Evolutionary conservation across 2,113 vertebrate species (phyloP), one percentile per base, ranked within the genome.

Genomic region (Andinoacara biseriatus): DNA sequence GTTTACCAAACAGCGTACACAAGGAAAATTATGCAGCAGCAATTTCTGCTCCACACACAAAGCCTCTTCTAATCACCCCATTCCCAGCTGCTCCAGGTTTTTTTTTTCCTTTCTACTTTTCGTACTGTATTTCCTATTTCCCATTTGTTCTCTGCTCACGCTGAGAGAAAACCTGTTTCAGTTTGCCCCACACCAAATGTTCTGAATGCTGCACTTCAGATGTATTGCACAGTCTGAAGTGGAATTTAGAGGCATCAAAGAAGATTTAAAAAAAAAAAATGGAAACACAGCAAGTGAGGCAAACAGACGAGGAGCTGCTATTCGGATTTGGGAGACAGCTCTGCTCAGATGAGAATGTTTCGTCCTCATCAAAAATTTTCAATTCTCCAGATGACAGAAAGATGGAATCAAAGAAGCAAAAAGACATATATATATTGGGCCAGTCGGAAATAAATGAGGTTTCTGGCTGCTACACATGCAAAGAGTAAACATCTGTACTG

Each of bases 201-300:
- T n/a, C 20, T 67, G 52, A 76, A 63, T 46, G 58, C 10, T 35
- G 74, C 49, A 54, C 33, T 60, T 76, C 43, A 75, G 29, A 80
- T 77, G 38, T 57, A 63, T 14, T 26, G 65, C 43, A 58, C 43
- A 78, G 62, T 61, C 20, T 58, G 43, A 74, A 54, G 72, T 5
- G 74, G 65, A 76, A 75, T 82, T 52, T 74, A 74, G 74, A 81
- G 74, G 57, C 57, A 61, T 81, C 26, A 85, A 81, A 85, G 61
- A 62, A 38, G 62, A 82, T 84, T 69, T 46, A 46, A 46, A 76
- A 86, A 29, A 63, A 56, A 49, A 38, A 20, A 76, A 49, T 31
- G 46, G 63, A 62, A 78, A 31, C n/a, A 49, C n/a, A 6, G 59
- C 13, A 78, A 78, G 63, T 7, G 57, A 89, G 26, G 15, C 4